Evolutionary conservation across 1,140 invertebrate species (phyloP).

Genomic region (Apis laboriosa): DNA sequence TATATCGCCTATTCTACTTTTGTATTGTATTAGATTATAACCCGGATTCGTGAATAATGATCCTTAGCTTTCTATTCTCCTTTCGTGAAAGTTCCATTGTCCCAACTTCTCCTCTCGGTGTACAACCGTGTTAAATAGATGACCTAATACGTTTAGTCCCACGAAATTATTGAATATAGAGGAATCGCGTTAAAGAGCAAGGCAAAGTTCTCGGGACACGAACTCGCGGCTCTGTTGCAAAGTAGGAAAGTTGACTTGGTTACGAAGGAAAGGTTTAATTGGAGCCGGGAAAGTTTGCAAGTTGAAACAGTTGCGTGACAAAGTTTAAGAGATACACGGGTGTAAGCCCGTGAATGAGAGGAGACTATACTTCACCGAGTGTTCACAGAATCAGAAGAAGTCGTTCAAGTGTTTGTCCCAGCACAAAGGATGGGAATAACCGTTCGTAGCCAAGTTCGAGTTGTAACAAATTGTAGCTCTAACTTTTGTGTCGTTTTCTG

Average conservation of each 20-base stretch:
- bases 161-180: not conserved
- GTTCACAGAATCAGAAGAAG: not conserved
- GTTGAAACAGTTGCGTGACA: constrained; percentile 8
- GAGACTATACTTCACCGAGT: not conserved
- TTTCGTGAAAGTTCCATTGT: no score
- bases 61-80: no score
- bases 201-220: not conserved
- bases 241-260: not conserved
- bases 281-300: not conserved
- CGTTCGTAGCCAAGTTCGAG: not conserved
- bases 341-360: not conserved
- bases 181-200: not conserved
- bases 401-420: not conserved
- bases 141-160: not conserved
- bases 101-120: not conserved
- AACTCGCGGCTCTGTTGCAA: constrained; percentile 6
- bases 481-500: not conserved
- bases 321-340: constrained; percentile 11
- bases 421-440: not conserved
- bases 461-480: not conserved
- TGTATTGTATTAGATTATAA: no score
- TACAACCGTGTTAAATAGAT: not conserved
- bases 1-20: no score
- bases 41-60: no score
- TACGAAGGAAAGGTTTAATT: not conserved